A percentile compares a stretch with the other conserved stretches of the same genome.
phyloP scores from a whole-genome alignment of 2,113 vertebrate species.

The Sclerurus mexicanus region DNA sequence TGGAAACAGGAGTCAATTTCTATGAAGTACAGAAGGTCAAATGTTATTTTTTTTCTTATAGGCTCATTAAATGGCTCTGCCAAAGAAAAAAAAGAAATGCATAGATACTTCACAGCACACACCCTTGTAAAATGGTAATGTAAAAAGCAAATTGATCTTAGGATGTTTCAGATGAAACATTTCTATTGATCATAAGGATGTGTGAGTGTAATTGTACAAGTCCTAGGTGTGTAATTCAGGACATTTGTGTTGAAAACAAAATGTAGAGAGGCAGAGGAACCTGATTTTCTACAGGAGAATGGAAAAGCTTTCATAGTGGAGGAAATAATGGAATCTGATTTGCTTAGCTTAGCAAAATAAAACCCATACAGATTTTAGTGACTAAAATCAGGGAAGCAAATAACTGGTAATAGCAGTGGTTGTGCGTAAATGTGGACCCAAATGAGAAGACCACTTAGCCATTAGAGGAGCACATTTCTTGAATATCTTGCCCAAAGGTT shows the following conservation, averaged over 20 bases:
- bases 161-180: neutral
- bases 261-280: neutral
- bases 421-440: neutral
- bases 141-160: neutral
- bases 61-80: neutral
- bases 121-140: neutral
- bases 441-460: neutral
- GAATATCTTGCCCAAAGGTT: neutral
- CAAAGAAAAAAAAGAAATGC: neutral
- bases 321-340: neutral
- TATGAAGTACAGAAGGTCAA: neutral
- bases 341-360: neutral
- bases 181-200: neutral
- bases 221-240: neutral
- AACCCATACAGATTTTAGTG: neutral
- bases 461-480: neutral
- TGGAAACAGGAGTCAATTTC: neutral
- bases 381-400: neutral
- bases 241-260: neutral
- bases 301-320: neutral
- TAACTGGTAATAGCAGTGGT: neutral
- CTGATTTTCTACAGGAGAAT: neutral
- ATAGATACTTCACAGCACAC: neutral
- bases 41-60: neutral
- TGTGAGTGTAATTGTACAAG: neutral